A percentile compares a stretch with the other conserved stretches of the same genome.
phyloP scores from a whole-genome alignment of 2,888 invertebrate genomes.

The Luperina nickerlii region DNA sequence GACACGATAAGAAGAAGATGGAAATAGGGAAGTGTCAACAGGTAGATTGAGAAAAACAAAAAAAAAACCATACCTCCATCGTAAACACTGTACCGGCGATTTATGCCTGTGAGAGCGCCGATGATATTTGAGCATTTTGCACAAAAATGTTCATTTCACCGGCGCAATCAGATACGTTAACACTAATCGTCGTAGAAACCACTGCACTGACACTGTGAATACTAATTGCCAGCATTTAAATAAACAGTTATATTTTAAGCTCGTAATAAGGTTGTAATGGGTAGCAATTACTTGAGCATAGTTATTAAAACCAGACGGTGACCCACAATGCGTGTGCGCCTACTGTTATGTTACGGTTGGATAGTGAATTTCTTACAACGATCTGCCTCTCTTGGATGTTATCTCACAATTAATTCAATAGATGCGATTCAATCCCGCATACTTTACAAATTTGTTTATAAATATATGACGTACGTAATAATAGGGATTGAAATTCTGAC shows the following conservation, averaged over 20 bases:
- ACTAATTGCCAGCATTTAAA: conserved; percentile 67
- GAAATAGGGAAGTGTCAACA: conserved; percentile 5
- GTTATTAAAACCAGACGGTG: conserved; percentile 70
- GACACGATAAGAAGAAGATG: too few relatives aligned
- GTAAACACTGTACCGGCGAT: conserved; percentile 87
- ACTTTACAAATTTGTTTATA: conserved; percentile 45
- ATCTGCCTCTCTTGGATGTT: conserved; percentile 55
- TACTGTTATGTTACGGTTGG: conserved; percentile 71
- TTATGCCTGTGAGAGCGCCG: conserved; percentile 89
- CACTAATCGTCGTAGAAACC: conserved; percentile 71
- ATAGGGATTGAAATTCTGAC: conserved; percentile 31
- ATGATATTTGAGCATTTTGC: conserved; percentile 90
- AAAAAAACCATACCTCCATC: conserved; percentile 84
- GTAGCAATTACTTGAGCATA: conserved; percentile 65
- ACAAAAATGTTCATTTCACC: conserved; percentile 89
- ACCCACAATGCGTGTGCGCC: conserved; percentile 67
- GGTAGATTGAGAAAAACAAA: background rate
- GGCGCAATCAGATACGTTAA: conserved; percentile 67
- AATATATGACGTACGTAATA: conserved; percentile 38
- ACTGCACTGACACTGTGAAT: conserved; percentile 71
- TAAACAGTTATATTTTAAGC: conserved; percentile 71
- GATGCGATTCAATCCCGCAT: conserved; percentile 25
- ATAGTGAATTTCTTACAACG: conserved; percentile 59
- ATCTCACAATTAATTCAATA: conserved; percentile 51
- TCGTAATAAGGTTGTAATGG: conserved; percentile 67